phyloP scores from a whole-genome alignment of 1,140 invertebrate species.

The Drosophila lacertosa region DNA sequence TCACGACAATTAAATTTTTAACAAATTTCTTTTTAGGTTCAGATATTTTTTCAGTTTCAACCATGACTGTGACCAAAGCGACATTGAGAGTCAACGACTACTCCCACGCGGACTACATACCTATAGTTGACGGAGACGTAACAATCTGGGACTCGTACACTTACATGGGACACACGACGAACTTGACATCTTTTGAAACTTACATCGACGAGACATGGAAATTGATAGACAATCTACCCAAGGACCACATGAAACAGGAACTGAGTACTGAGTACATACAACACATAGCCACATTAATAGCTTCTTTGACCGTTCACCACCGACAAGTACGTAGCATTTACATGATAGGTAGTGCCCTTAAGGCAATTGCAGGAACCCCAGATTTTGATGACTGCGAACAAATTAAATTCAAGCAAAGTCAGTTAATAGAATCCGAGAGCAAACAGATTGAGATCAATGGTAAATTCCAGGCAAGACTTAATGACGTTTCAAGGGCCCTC shows the following conservation, averaged over 20 bases:
- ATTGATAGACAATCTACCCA: too few relatives aligned
- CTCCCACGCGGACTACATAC: slow-evolving; percentile 21
- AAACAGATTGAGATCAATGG: slow-evolving; percentile 21
- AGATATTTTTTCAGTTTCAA: too few relatives aligned
- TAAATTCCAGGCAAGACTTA: too few relatives aligned
- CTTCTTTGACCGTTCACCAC: neutral
- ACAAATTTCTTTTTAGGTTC: too few relatives aligned
- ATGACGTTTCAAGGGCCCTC: neutral
- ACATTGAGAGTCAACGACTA: slow-evolving; percentile 21
- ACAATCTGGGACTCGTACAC: too few relatives aligned
- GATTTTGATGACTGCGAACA: slow-evolving; percentile 30
- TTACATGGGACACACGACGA: slow-evolving; percentile 8
- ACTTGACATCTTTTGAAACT: slow-evolving; percentile 17
- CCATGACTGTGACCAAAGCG: too few relatives aligned
- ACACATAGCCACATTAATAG: slow-evolving; percentile 13
- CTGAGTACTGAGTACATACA: neutral
- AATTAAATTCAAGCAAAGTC: slow-evolving; percentile 18
- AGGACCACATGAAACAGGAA: too few relatives aligned
- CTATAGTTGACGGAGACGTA: too few relatives aligned
- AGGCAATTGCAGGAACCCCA: slow-evolving; percentile 11
- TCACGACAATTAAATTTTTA: too few relatives aligned
- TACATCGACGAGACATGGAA: neutral
- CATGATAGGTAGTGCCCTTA: slow-evolving; percentile 17
- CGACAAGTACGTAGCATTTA: slow-evolving; percentile 8
- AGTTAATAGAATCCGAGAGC: slow-evolving; percentile 24